A percentile compares a stretch with the other conserved stretches of the same genome.
Evolutionary conservation across 2,113 vertebrate genomes (phyloP).

Genomic region (Istiophorus platypterus): DNA sequence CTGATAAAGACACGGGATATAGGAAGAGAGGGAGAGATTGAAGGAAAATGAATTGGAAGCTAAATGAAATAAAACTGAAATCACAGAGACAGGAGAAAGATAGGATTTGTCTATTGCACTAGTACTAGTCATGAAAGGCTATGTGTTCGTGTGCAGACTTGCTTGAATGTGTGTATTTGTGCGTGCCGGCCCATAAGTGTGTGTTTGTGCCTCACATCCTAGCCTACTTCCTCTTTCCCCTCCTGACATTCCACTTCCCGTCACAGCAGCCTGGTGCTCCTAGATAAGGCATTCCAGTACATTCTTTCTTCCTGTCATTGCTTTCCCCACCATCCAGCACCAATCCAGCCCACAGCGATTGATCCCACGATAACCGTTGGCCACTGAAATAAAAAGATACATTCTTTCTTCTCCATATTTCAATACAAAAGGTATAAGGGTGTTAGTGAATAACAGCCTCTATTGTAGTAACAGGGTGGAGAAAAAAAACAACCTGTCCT

Average conservation of each 20-base stretch:
- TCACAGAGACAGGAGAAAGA: slow-evolving; percentile 37
- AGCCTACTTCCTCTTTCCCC: slow-evolving; percentile 80
- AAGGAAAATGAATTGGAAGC: slow-evolving; percentile 26
- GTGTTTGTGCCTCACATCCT: slow-evolving; percentile 48
- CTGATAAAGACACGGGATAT: slow-evolving; percentile 51
- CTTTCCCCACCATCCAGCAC: slow-evolving; percentile 55
- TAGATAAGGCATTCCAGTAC: slow-evolving; percentile 83
- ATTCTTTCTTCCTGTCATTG: slow-evolving; percentile 75
- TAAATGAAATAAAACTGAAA: slow-evolving; percentile 44
- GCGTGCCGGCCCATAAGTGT: slow-evolving; percentile 17
- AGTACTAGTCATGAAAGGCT: slow-evolving; percentile 38
- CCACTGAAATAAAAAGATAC: slow-evolving; percentile 74
- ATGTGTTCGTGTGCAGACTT: not conserved
- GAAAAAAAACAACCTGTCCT: not conserved
- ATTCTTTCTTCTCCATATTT: slow-evolving; percentile 46
- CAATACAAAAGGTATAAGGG: slow-evolving; percentile 4
- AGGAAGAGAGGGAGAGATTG: not conserved
- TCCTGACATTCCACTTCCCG: slow-evolving; percentile 81
- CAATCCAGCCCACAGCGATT: slow-evolving; percentile 74
- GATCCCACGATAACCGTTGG: slow-evolving; percentile 70
- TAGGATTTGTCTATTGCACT: slow-evolving; percentile 41
- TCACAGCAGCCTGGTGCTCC: slow-evolving; percentile 79
- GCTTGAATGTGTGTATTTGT: slow-evolving; percentile 46
- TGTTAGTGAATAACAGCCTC: slow-evolving; percentile 1
- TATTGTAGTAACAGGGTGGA: not conserved